Percentiles rank a stretch among this genome's conserved stretches.
These are phyloP conservation scores for Proterorhinus semilunaris DNA, from an alignment of 2,113 vertebrate species.

Conservation along the genomic window DNA sequence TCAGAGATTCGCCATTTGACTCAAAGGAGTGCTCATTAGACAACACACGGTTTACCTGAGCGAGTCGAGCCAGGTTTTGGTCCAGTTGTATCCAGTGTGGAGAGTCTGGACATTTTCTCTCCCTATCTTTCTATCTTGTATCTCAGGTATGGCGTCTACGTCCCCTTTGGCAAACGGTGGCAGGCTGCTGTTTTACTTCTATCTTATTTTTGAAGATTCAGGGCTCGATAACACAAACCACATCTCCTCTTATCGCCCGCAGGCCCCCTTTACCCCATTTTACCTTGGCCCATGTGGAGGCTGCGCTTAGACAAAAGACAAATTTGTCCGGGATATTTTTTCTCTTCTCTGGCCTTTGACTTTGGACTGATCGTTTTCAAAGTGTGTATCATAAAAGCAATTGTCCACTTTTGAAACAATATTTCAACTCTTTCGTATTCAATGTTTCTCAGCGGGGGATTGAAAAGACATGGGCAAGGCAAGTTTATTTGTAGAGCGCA, in stretches of 20 bases:
- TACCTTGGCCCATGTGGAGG: conserved; percentile 29
- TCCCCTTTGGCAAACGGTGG: conserved; percentile 2
- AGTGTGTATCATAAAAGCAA: too few species aligned
- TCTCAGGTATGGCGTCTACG: neutral
- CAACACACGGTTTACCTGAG: too few species aligned
- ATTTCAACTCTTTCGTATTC: too few species aligned
- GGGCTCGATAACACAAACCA: conserved; percentile 22
- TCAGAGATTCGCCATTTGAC: neutral
- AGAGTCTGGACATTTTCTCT: neutral
- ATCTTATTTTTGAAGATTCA: conserved; percentile 19
- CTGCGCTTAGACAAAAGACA: neutral
- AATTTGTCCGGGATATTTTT: neutral
- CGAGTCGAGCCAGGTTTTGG: neutral
- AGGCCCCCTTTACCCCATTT: conserved; percentile 35
- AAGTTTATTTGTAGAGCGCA: too few species aligned
- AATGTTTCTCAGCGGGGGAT: too few species aligned
- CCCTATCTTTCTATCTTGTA: neutral
- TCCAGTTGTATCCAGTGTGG: neutral
- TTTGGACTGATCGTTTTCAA: neutral
- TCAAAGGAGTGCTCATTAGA: neutral
- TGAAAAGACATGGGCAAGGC: too few species aligned
- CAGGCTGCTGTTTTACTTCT: conserved; percentile 14
- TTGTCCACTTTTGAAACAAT: too few species aligned
- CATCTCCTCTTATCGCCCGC: conserved; percentile 25
- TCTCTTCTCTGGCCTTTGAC: neutral